Conservation (phyloP, 2,888 invertebrate species). For the Mantis religiosa region DNA sequence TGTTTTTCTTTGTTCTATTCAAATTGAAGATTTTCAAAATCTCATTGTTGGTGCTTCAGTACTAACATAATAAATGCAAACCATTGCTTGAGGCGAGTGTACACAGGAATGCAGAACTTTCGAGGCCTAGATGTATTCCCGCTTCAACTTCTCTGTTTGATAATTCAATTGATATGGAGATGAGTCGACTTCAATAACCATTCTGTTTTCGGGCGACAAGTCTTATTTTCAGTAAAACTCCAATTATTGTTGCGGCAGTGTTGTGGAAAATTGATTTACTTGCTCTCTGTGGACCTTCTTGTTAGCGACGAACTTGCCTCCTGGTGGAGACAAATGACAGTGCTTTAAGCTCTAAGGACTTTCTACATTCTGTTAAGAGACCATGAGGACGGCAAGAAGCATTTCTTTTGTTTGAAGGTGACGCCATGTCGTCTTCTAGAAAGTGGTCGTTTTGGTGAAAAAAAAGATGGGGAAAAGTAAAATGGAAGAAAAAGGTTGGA, state of each 20-base stretch:
- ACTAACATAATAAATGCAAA: too few species aligned
- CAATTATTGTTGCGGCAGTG: not conserved
- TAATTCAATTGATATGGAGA: not conserved
- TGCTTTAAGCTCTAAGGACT: not conserved
- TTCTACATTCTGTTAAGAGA: not conserved
- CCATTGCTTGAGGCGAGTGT: too few species aligned
- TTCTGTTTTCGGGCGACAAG: not conserved
- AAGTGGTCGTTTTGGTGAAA: not conserved
- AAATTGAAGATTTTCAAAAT: too few species aligned
- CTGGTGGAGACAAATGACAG: not conserved
- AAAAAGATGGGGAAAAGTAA: not conserved
- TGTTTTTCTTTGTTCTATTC: too few species aligned
- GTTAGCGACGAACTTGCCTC: not conserved
- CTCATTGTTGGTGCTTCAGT: too few species aligned
- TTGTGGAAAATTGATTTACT: not conserved
- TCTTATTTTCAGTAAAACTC: not conserved
- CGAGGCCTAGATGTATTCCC: too few species aligned
- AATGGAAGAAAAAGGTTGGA: too few species aligned
- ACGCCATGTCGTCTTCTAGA: not conserved
- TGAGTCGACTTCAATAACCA: not conserved
- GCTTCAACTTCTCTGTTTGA: not conserved
- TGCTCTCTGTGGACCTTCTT: not conserved
- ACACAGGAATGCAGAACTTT: too few species aligned
- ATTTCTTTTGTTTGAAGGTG: not conserved
- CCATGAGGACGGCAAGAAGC: not conserved